Percentiles rank a stretch among this genome's conserved stretches.
Evolutionary conservation across 2,797 vertebrate genomes (phyloP).

Genomic region (Galagoides demidoff): DNA sequence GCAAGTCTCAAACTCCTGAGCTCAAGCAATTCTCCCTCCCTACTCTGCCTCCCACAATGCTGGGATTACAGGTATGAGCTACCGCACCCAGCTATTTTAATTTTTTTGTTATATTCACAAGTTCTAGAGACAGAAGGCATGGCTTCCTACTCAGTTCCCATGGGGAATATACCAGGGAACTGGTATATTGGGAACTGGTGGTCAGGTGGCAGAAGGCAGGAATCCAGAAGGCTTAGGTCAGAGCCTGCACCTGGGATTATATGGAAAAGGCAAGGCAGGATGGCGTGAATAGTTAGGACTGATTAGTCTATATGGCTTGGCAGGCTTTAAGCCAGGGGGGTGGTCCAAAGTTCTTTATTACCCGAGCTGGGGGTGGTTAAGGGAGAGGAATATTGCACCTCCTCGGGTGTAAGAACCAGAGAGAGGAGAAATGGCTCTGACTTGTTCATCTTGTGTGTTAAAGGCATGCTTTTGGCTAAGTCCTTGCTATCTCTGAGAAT

Average conservation of each 20-base stretch:
- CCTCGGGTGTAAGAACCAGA: neutral
- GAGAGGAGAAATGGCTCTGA: neutral
- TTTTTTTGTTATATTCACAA: neutral
- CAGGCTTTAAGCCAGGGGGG: neutral
- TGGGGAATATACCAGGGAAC: neutral
- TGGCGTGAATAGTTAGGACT: neutral
- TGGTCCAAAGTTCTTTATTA: neutral
- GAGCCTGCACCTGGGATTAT: neutral
- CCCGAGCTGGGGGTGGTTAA: neutral
- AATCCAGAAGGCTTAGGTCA: neutral
- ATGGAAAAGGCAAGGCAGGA: neutral
- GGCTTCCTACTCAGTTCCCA: accelerated
- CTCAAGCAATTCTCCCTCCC: too few relatives aligned
- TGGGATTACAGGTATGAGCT: too few relatives aligned
- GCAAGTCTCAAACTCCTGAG: too few relatives aligned
- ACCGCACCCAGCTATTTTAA: too few relatives aligned
- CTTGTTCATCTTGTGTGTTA: neutral
- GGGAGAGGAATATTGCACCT: neutral
- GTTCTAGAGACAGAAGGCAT: neutral
- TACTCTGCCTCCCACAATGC: too few relatives aligned
- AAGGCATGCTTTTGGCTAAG: neutral
- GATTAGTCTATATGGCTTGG: neutral
- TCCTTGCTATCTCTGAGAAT: neutral
- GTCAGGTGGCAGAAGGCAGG: neutral
- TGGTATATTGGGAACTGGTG: too few relatives aligned